Percentiles rank a stretch among this genome's conserved stretches.
Conservation (phyloP, 2,113 vertebrate genomes). For the Bujurquina vittata region DNA sequence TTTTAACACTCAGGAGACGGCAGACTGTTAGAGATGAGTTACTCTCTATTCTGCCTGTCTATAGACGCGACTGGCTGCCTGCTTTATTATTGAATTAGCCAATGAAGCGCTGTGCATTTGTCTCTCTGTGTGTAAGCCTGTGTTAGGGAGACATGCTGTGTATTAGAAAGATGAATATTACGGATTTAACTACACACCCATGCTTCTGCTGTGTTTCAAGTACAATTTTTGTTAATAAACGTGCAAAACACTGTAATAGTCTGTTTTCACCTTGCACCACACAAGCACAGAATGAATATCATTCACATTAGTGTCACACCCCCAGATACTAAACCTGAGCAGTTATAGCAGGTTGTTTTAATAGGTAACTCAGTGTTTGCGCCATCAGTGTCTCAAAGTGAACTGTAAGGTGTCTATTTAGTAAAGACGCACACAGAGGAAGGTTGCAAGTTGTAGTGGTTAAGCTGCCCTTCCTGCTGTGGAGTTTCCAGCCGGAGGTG, state of each 20-base stretch:
- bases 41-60: constrained; percentile 66
- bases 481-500: constrained; percentile 32
- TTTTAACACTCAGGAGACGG: constrained; percentile 84
- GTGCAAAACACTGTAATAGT: constrained; percentile 30
- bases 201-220: constrained; percentile 34
- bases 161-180: constrained; percentile 75
- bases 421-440: neutral
- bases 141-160: constrained; percentile 59
- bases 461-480: constrained; percentile 4
- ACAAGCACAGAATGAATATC: neutral
- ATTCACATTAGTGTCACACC: neutral
- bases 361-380: neutral
- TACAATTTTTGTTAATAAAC: constrained; percentile 50
- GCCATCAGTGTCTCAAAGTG: neutral
- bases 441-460: neutral
- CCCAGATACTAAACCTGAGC: neutral
- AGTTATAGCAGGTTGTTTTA: neutral
- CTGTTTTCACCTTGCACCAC: constrained; percentile 8
- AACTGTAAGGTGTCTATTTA: neutral
- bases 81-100: constrained; percentile 82
- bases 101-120: constrained; percentile 69
- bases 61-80: constrained; percentile 57
- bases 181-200: constrained; percentile 58
- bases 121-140: constrained; percentile 63
- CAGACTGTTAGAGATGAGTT: constrained; percentile 79